A percentile compares a stretch with the other conserved stretches of the same genome.
These are phyloP conservation scores for Arvicanthis niloticus DNA, from an alignment of 2,113 vertebrate species.

Conservation along the genomic window DNA sequence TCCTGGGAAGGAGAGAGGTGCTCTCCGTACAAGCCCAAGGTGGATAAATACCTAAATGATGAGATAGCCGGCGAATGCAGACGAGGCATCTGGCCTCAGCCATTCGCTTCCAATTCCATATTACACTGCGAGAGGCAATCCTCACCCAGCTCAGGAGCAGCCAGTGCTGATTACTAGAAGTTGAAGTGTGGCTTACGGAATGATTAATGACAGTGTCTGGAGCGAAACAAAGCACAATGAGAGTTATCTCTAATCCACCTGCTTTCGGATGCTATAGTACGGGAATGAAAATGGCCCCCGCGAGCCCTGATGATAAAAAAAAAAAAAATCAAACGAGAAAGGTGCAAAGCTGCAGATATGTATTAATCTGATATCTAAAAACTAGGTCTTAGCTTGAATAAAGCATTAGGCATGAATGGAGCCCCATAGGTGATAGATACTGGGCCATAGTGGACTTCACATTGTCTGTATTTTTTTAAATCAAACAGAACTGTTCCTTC, in stretches of 20 bases:
- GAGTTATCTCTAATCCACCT: conserved; percentile 99
- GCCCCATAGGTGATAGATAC: conserved; percentile 96
- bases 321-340: conserved; percentile 91
- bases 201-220: conserved; percentile 99
- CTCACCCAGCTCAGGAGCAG: conserved; percentile 97
- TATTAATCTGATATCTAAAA: conserved; percentile 93
- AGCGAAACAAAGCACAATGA: conserved; percentile 98
- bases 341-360: conserved; percentile 92
- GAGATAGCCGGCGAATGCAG: conserved; percentile 98
- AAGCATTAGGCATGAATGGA: conserved; percentile 94
- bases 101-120: conserved; percentile 99
- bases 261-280: conserved; percentile 95
- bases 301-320: conserved; percentile 92
- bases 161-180: conserved; percentile 99
- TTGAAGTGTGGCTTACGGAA: conserved; percentile 99
- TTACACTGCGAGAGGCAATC: conserved; percentile 98
- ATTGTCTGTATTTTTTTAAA: conserved; percentile 98
- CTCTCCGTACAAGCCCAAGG: conserved; percentile 95
- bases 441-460: conserved; percentile 96
- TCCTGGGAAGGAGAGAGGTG: conserved; percentile 97
- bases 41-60: conserved; percentile 99
- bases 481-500: conserved; percentile 96
- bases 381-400: conserved; percentile 91
- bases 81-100: conserved; percentile 96
- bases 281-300: conserved; percentile 94